Conservation (phyloP, 2,888 invertebrate species). For the Colletes collaris region DNA sequence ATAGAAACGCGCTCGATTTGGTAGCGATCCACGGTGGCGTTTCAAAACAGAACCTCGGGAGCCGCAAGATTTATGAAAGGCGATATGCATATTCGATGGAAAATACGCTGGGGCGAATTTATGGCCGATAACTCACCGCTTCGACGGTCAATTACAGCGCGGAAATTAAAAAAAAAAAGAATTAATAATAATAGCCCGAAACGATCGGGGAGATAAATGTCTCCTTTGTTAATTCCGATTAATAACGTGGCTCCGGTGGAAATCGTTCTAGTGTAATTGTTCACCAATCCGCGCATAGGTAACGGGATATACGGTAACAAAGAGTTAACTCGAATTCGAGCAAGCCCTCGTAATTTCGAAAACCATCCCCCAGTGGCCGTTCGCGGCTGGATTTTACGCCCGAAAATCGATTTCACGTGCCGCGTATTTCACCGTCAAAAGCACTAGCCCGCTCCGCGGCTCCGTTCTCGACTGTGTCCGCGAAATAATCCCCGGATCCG, state of each 20-base stretch:
- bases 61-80: constrained; percentile 33
- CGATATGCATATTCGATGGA: constrained; percentile 23
- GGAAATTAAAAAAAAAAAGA: constrained; percentile 41
- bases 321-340: constrained; percentile 9
- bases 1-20: background rate
- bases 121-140: constrained; percentile 37
- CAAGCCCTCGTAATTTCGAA: background rate
- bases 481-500: constrained; percentile 24
- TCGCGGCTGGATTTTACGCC: constrained; percentile 1
- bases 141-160: constrained; percentile 30
- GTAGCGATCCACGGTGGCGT: background rate
- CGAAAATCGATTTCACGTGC: constrained; percentile 27
- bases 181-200: background rate
- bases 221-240: constrained; percentile 37
- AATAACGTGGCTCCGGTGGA: constrained; percentile 21
- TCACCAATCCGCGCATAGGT: background rate
- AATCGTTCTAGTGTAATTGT: constrained; percentile 4
- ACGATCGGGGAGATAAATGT: constrained; percentile 29
- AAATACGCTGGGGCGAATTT: constrained; percentile 36
- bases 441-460: background rate
- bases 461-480: constrained; percentile 9
- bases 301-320: constrained; percentile 12
- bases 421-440: constrained; percentile 13
- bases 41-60: background rate
- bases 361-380: background rate